These are phyloP conservation scores for Pomatostomus ruficeps DNA, from an alignment of 2,113 vertebrate genomes.

Conservation along the genomic window DNA sequence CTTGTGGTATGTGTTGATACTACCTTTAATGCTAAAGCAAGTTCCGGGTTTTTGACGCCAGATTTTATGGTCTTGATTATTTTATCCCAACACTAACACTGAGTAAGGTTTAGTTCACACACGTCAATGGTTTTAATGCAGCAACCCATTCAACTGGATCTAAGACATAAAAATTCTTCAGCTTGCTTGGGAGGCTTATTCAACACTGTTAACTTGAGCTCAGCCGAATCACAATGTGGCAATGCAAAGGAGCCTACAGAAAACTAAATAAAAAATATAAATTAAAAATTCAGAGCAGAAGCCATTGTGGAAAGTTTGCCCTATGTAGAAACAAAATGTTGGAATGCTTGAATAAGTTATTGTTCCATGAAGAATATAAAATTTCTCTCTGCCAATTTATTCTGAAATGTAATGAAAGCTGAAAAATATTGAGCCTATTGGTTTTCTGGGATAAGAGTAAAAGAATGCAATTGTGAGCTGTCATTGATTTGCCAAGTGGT, in stretches of 20 bases:
- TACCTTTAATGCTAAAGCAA: background rate
- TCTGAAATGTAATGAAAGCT: background rate
- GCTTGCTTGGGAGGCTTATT: constrained; percentile 52
- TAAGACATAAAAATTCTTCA: constrained; percentile 61
- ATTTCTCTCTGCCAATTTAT: background rate
- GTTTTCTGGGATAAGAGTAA: background rate
- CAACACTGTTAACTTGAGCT: constrained; percentile 27
- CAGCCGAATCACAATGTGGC: constrained; percentile 38
- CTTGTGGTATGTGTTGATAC: background rate
- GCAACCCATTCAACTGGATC: constrained; percentile 57
- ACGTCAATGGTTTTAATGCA: constrained; percentile 56
- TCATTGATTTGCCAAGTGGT: background rate
- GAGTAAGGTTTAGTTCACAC: constrained; percentile 45
- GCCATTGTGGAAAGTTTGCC: background rate
- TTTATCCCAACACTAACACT: constrained; percentile 4
- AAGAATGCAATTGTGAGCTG: background rate
- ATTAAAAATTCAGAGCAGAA: constrained; percentile 34
- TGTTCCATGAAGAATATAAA: background rate
- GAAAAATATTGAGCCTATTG: background rate
- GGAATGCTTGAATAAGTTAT: background rate
- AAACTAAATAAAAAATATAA: constrained; percentile 51
- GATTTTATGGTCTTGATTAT: constrained; percentile 29
- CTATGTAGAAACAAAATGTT: background rate
- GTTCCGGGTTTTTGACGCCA: background rate
- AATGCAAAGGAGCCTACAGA: constrained; percentile 41